A percentile compares a stretch with the other conserved stretches of the same genome.
phyloP scores from a whole-genome alignment of 2,888 invertebrate species.

The Lasioglossum leucozonium region DNA sequence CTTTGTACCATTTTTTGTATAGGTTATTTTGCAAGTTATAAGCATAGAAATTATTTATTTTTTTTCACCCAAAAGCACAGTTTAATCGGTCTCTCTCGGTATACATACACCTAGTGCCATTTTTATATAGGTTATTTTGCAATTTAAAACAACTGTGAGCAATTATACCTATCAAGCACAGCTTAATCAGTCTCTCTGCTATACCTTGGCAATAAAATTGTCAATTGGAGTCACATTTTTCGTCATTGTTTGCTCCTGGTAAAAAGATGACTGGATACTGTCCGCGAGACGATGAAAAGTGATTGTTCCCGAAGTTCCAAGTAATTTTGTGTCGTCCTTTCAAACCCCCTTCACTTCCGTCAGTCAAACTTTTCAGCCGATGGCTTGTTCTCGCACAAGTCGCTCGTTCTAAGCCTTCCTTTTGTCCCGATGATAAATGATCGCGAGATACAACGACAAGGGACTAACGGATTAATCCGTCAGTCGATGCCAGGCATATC shows the following conservation, averaged over 20 bases:
- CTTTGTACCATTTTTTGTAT: no score
- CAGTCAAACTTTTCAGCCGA: conserved; percentile 8
- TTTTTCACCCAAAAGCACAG: no score
- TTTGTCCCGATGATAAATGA: conserved; percentile 56
- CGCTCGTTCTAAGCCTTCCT: conserved; percentile 21
- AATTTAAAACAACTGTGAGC: no score
- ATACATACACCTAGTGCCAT: no score
- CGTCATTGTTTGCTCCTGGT: not conserved
- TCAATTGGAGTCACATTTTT: not conserved
- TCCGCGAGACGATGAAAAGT: not conserved
- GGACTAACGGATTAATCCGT: conserved; percentile 62
- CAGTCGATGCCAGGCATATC: conserved; percentile 61
- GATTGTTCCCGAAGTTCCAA: not conserved
- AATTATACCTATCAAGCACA: no score
- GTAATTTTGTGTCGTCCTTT: not conserved
- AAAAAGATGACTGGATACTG: not conserved
- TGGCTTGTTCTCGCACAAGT: conserved; percentile 32
- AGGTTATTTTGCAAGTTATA: no score
- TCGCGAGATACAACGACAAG: conserved; percentile 35
- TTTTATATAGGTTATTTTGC: no score
- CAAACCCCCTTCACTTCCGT: not conserved
- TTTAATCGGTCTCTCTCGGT: not conserved
- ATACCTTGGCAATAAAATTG: not conserved
- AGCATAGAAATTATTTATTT: no score
- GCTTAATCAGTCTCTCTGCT: not conserved